Conservation (phyloP, 2,797 vertebrate species). For the Natrix natrix region DNA sequence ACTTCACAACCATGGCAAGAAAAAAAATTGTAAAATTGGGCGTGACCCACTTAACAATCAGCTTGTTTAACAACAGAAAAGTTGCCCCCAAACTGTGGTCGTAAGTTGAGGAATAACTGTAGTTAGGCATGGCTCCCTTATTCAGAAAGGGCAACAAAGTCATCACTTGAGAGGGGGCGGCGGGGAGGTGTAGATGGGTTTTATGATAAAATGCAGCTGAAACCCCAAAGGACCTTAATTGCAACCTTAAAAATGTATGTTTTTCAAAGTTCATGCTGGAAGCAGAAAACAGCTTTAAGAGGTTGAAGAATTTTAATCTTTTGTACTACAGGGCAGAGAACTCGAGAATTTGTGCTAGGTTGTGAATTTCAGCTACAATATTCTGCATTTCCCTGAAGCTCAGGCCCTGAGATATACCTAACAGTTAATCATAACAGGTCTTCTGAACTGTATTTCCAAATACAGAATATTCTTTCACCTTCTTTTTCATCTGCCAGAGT, state of each 20-base stretch:
- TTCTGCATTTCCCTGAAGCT: not conserved
- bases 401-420: not conserved
- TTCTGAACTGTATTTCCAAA: not conserved
- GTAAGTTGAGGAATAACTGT: not conserved
- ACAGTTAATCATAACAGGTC: not conserved
- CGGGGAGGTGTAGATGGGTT: not conserved
- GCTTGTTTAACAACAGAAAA: not conserved
- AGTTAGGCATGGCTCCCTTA: not conserved
- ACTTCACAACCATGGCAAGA: not conserved
- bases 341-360: not conserved
- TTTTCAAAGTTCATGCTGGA: not conserved
- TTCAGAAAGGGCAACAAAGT: not conserved
- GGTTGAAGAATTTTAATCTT: not conserved
- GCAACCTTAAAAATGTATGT: not conserved
- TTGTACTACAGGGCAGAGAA: not conserved
- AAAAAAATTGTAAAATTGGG: not conserved
- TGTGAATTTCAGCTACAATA: not conserved
- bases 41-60: not conserved
- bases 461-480: not conserved
- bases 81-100: not conserved
- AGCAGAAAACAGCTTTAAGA: not conserved
- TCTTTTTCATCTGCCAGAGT: not conserved
- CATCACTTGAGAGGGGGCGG: not conserved
- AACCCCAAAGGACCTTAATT: not conserved
- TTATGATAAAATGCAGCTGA: not conserved